Conservation (phyloP, 2,113 vertebrate genomes). For the Toxotes chatareus region DNA sequence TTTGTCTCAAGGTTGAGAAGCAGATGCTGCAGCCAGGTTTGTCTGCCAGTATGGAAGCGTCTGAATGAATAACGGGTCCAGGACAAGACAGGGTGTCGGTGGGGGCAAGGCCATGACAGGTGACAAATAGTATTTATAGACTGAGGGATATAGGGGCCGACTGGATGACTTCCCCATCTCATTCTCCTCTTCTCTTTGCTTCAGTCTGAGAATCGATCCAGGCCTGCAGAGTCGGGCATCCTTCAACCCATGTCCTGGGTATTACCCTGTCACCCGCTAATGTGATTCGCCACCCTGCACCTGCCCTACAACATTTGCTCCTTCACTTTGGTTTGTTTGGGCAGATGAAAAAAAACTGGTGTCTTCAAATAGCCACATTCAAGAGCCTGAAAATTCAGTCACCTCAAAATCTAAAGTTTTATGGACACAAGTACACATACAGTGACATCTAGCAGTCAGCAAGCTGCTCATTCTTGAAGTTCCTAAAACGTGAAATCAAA, state of each 20-base stretch:
- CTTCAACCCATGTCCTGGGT: slow-evolving; percentile 31
- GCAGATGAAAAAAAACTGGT: background rate
- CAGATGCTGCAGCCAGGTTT: slow-evolving; percentile 45
- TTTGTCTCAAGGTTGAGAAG: slow-evolving; percentile 57
- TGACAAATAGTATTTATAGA: slow-evolving; percentile 66
- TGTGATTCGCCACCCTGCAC: slow-evolving; percentile 16
- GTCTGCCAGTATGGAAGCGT: slow-evolving; percentile 39
- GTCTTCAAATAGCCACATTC: background rate
- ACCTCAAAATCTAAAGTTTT: background rate
- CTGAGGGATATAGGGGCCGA: slow-evolving; percentile 25
- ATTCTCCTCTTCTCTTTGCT: slow-evolving; percentile 28
- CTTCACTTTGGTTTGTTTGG: slow-evolving; percentile 1
- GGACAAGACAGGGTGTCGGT: slow-evolving; percentile 37
- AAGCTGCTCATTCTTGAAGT: background rate
- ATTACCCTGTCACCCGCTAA: slow-evolving; percentile 38
- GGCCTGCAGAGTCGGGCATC: slow-evolving; percentile 34
- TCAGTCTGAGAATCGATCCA: slow-evolving; percentile 55
- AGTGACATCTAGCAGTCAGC: slow-evolving; percentile 1
- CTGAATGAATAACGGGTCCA: slow-evolving; percentile 54
- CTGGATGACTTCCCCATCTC: slow-evolving; percentile 46
- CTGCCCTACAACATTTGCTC: slow-evolving; percentile 3
- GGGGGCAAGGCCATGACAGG: slow-evolving; percentile 52
- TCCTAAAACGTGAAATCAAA: background rate
- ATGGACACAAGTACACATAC: background rate
- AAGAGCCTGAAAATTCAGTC: background rate